These are phyloP conservation scores for Pangasius mekongensis DNA, from an alignment of 2,797 vertebrate genomes.

Conservation along the genomic window DNA sequence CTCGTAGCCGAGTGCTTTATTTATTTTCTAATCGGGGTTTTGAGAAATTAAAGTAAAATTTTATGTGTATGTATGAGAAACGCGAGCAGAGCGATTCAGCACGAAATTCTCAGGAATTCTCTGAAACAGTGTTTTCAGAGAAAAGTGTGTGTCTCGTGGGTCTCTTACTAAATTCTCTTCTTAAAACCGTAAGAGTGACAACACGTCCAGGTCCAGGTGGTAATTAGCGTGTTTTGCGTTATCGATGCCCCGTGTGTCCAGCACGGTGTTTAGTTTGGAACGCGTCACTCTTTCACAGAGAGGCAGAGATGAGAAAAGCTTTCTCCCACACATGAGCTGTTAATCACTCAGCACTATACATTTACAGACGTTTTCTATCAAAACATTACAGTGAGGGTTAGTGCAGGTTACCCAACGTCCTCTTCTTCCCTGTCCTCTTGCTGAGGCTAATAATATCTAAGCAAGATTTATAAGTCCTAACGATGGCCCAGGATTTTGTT, in stretches of 20 bases:
- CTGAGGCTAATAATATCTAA: not conserved
- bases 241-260: slow-evolving; percentile 75
- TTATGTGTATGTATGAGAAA: not conserved
- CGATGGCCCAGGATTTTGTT: not conserved
- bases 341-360: not conserved
- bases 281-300: not conserved
- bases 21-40: too few species aligned
- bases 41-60: too few species aligned
- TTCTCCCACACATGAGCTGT: not conserved
- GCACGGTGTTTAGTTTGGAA: slow-evolving; percentile 30
- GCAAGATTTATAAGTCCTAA: not conserved
- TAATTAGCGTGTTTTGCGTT: slow-evolving; percentile 68
- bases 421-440: not conserved
- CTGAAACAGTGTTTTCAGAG: not conserved
- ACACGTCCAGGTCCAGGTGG: slow-evolving; percentile 46
- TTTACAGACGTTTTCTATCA: slow-evolving; percentile 1
- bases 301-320: not conserved
- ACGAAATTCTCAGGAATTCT: not conserved
- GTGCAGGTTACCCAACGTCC: not conserved
- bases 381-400: slow-evolving; percentile 6
- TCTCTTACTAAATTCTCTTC: not conserved
- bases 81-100: not conserved
- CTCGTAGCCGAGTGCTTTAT: too few species aligned
- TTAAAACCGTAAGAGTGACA: not conserved
- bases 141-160: not conserved